Evolutionary conservation across 92 coral and sea anemone species (phyloP).

Genomic region (Zoanthus gigantus): DNA sequence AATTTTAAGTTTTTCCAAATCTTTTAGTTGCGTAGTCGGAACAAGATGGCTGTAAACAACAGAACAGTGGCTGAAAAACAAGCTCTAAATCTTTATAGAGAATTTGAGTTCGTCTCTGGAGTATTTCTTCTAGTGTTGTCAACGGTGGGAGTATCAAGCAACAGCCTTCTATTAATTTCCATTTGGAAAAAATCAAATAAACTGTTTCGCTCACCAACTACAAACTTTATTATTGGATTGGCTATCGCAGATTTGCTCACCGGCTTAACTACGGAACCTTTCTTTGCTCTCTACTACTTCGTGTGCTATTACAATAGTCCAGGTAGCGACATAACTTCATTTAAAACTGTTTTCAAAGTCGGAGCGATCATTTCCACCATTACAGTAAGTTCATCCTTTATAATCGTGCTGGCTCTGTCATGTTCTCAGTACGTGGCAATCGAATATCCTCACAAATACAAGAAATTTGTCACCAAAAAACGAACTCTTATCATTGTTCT

Average conservation of each 20-base stretch:
- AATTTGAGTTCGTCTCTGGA: conserved; percentile 37
- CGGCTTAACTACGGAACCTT: conserved; percentile 37
- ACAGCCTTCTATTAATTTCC: conserved; percentile 33
- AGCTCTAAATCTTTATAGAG: conserved; percentile 18
- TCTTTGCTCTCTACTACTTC: conserved; percentile 33
- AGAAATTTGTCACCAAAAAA: conserved; percentile 21
- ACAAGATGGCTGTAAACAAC: conserved; percentile 19
- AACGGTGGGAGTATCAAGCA: conserved; percentile 40
- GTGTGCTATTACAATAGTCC: conserved; percentile 20
- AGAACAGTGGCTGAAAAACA: conserved; percentile 14
- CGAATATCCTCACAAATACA: conserved; percentile 46
- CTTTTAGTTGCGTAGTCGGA: conserved; percentile 1
- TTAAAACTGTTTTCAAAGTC: conserved; percentile 30
- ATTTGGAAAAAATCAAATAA: conserved; percentile 45
- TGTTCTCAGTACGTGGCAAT: conserved; percentile 45
- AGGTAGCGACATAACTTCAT: conserved; percentile 12
- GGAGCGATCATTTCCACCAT: conserved; percentile 38
- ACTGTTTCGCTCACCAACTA: conserved; percentile 34
- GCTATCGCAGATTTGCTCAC: conserved; percentile 41
- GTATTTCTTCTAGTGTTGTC: conserved; percentile 24
- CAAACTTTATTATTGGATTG: conserved; percentile 44
- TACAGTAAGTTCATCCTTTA: conserved; percentile 37
- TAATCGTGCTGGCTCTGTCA: conserved; percentile 28
- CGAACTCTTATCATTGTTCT: conserved; percentile 23
- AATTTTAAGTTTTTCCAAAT: not conserved